Base-by-base conservation (phyloP, 1,140 invertebrate genomes). In the Riptortus pedestris region DNA sequence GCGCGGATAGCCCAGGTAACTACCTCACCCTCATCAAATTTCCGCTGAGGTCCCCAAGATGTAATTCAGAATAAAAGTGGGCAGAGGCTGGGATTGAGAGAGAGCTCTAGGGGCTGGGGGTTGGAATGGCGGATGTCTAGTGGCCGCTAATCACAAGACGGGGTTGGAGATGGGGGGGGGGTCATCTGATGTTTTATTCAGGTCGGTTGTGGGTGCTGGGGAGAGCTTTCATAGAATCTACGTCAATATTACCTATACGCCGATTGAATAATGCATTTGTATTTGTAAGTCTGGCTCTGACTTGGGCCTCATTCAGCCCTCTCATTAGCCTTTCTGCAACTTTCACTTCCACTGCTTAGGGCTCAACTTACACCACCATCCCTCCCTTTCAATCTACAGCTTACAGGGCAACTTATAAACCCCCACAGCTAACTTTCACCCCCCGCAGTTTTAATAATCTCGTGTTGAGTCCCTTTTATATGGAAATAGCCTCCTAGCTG, bases 241-340 rank as follows among this genome's bases (percentile, higher is more conserved):
- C 51, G 51, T 55, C 51, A 55, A 55, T 55, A 55, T 55, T 55
- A 55, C 51, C 51, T 55, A 55, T 55, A 55, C 51, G 51, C 51
- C 20, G 22, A 12, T 26, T 55, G 51, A 55, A 55, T 55, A 55
- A 55, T 55, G 26, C 51, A 55, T 55, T 24, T 27, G 18, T 24
- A 24, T 24, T 55, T 55, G 20, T 18, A 24, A 55, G 24, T 12
- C 24, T 14, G 51, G 51, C 24, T 24, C 24, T 14, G 20, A 24
- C 20, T 24, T 55, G 20, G 51, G 20, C 51, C 51, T 55, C 20
- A 55, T 55, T 55, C 20, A 55, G 24, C 18, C 51, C 24, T 55
- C 51, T 55, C 51, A 55, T 55, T 55, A 55, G 14, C 18, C 51
- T 26, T 4, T 22, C n/a, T 2, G n/a, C 45, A 47, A 47, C 45